Percentiles rank a stretch among this genome's conserved stretches.
phyloP scores from a whole-genome alignment of 2,113 vertebrate genomes.

The Neotoma lepida region DNA sequence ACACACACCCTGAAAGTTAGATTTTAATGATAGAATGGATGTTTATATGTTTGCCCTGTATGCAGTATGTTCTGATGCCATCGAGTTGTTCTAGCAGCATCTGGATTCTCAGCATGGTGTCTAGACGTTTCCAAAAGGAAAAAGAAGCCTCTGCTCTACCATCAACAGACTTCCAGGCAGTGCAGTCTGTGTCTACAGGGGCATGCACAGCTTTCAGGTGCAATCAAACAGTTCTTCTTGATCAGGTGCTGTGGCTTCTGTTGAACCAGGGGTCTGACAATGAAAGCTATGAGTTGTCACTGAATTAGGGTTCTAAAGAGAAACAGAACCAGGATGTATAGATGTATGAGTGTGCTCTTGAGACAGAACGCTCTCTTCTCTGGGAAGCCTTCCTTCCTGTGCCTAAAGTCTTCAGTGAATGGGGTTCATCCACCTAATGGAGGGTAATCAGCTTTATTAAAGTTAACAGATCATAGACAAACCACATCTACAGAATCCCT shows the following conservation, averaged over 20 bases:
- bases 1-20: neutral
- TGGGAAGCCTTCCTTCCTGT: neutral
- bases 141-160: neutral
- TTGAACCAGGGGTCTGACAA: neutral
- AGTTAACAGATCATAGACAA: neutral
- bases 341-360: rapidly evolving
- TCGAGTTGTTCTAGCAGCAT: neutral
- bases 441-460: neutral
- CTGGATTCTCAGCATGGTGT: neutral
- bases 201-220: neutral
- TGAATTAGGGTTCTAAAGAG: neutral
- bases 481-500: neutral
- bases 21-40: neutral
- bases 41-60: neutral
- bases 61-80: neutral
- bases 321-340: neutral
- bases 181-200: neutral
- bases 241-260: neutral
- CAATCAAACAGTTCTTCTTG: neutral
- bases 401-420: neutral
- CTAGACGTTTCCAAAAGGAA: neutral
- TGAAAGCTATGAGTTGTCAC: neutral
- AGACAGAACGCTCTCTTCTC: neutral
- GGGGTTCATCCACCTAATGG: neutral
- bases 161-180: neutral